Percentiles rank a stretch among this genome's conserved stretches.
Conservation (phyloP, 2,888 invertebrate genomes). For the Lampropteryx suffumata region DNA sequence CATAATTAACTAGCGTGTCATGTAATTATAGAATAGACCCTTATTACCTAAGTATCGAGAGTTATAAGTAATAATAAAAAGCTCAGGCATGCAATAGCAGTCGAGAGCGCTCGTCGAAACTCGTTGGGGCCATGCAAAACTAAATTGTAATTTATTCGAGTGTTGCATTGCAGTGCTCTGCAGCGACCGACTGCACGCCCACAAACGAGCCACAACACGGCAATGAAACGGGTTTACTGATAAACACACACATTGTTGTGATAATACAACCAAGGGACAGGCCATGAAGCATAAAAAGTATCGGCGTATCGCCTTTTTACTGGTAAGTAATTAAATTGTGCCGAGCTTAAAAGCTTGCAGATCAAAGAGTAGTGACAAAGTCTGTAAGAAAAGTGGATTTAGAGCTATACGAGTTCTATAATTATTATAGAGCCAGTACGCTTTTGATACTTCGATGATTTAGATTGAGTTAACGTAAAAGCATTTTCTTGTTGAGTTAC, state of each 20-base stretch:
- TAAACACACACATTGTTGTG: slow-evolving; percentile 22
- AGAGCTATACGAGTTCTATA: too few relatives aligned
- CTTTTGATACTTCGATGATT: too few relatives aligned
- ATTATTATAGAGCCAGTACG: too few relatives aligned
- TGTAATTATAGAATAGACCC: too few relatives aligned
- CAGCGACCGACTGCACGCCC: slow-evolving; percentile 54
- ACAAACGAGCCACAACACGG: slow-evolving; percentile 34
- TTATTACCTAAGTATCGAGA: too few relatives aligned
- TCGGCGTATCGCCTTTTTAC: not conserved
- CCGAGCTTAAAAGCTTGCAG: too few relatives aligned
- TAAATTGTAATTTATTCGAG: slow-evolving; percentile 57
- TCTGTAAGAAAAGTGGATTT: too few relatives aligned
- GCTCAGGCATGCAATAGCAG: not conserved
- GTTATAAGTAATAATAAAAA: not conserved
- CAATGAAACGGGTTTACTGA: slow-evolving; percentile 34
- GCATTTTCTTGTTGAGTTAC: too few relatives aligned
- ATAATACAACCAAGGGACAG: slow-evolving; percentile 9
- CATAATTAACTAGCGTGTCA: too few relatives aligned
- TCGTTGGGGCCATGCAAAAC: slow-evolving; percentile 20
- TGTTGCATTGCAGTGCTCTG: slow-evolving; percentile 62
- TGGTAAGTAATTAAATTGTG: too few relatives aligned
- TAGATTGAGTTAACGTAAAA: too few relatives aligned
- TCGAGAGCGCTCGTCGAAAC: slow-evolving; percentile 16
- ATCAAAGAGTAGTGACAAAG: too few relatives aligned
- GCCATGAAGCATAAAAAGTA: not conserved